Conservation (phyloP, 2,797 vertebrate genomes). For the Eulemur coronatus region DNA sequence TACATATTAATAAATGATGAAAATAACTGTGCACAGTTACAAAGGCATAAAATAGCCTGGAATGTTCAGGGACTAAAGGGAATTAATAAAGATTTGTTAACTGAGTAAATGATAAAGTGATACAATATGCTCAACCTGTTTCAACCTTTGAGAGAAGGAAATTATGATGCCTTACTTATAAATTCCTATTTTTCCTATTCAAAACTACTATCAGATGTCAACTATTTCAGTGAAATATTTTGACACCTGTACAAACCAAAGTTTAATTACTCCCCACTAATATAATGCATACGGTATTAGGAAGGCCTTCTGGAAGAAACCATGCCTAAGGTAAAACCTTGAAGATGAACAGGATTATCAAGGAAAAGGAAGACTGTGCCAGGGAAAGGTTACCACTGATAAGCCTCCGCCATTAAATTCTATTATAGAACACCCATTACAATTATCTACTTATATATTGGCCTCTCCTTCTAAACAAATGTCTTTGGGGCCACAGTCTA, state of each 20-base stretch:
- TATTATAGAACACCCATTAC: not conserved
- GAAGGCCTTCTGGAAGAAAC: slow-evolving; percentile 6
- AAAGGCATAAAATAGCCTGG: not conserved
- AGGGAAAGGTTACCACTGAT: not conserved
- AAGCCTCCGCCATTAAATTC: not conserved
- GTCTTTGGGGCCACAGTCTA: not conserved
- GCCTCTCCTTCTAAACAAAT: not conserved
- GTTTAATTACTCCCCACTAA: not conserved
- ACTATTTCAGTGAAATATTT: not conserved
- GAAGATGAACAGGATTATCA: not conserved
- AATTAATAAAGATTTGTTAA: slow-evolving; percentile 16
- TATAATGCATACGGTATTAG: not conserved
- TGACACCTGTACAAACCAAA: not conserved
- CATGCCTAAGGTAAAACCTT: not conserved
- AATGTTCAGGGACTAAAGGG: not conserved
- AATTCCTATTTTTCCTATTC: not conserved
- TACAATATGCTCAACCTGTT: not conserved
- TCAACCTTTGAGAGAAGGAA: not conserved
- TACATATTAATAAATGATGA: not conserved
- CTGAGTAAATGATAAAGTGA: slow-evolving; percentile 12
- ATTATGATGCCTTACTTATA: not conserved
- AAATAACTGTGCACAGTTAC: not conserved
- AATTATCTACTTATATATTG: not conserved
- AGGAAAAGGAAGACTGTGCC: not conserved
- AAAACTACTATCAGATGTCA: not conserved